These are phyloP conservation scores for Anguilla obscura DNA, from an alignment of 2,797 vertebrate species.

Conservation along the genomic window DNA sequence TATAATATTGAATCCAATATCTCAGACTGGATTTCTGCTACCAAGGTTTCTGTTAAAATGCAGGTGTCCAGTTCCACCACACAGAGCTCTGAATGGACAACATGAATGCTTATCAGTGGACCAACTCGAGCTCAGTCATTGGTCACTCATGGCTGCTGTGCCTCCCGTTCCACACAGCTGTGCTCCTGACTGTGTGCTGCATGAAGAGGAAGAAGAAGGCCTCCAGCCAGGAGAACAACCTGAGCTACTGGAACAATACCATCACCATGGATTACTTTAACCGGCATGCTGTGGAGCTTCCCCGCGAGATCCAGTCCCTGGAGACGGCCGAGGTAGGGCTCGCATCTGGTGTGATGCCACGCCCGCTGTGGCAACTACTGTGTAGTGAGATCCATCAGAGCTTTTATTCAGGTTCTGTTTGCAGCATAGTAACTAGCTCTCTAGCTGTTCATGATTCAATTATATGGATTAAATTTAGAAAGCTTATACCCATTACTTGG, in stretches of 20 bases:
- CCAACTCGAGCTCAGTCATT: not conserved
- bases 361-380: not conserved
- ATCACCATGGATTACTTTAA: constrained; percentile 99
- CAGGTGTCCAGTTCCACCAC: not conserved
- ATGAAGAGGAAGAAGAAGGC: constrained; percentile 96
- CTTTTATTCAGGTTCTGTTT: not conserved
- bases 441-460: not conserved
- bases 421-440: not conserved
- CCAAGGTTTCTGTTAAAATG: not conserved
- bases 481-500: not conserved
- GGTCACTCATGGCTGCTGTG: not conserved
- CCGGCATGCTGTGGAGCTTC: constrained; percentile 92
- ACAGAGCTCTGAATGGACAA: not conserved
- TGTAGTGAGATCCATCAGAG: not conserved
- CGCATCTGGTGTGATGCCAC: not conserved
- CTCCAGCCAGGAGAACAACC: constrained; percentile 92
- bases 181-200: constrained; percentile 94
- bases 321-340: constrained; percentile 89
- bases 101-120: not conserved
- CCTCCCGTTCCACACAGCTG: constrained; percentile 72
- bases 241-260: constrained; percentile 99
- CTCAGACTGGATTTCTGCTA: not conserved
- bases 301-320: constrained; percentile 93
- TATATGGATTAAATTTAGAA: not conserved
- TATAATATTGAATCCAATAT: not conserved